Conservation (phyloP, 2,113 vertebrate species). For the Felis chaus region DNA sequence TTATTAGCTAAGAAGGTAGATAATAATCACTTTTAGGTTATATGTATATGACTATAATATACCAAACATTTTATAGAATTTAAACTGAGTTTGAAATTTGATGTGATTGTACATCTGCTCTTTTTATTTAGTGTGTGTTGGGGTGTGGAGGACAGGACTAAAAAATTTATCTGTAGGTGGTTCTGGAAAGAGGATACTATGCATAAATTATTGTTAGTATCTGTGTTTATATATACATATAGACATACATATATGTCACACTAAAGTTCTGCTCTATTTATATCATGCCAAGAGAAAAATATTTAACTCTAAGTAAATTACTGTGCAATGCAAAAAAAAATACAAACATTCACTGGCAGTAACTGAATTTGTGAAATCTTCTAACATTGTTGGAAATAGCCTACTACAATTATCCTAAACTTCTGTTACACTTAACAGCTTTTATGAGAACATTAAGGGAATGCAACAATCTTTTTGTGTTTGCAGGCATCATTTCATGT, state of each 20-base stretch:
- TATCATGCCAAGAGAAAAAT: not conserved
- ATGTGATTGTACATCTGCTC: not conserved
- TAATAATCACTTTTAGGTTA: not conserved
- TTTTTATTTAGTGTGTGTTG: not conserved
- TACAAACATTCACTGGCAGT: not conserved
- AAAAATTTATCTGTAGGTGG: not conserved
- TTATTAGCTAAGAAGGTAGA: not conserved
- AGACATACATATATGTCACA: not conserved
- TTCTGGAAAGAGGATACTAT: not conserved
- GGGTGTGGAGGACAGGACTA: not conserved
- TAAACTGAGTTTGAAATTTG: slow-evolving; percentile 28
- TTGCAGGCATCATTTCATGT: slow-evolving; percentile 63
- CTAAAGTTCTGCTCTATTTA: not conserved
- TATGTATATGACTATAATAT: not conserved
- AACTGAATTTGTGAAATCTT: slow-evolving; percentile 59
- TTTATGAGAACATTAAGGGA: slow-evolving; percentile 70
- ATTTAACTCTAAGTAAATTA: slow-evolving; percentile 38
- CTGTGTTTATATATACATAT: not conserved
- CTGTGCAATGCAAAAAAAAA: not conserved
- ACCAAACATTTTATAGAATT: not conserved
- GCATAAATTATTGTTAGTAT: not conserved
- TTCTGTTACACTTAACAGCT: slow-evolving; percentile 59
- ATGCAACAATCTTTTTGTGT: slow-evolving; percentile 43
- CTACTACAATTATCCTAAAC: slow-evolving; percentile 58
- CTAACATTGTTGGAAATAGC: slow-evolving; percentile 61